Conservation (phyloP, 2,113 vertebrate genomes). For the Osmerus mordax region DNA sequence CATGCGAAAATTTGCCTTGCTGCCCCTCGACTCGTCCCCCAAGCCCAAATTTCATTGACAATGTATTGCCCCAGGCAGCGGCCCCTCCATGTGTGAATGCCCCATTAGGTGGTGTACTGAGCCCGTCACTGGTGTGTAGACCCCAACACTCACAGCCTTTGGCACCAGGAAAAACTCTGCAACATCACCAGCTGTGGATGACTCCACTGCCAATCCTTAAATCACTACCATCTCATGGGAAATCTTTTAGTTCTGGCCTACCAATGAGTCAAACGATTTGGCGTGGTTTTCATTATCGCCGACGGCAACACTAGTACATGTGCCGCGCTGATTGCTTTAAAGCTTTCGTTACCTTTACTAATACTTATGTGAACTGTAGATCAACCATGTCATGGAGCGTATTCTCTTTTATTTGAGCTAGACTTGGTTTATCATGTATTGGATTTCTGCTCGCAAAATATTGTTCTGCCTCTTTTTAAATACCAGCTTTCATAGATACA, state of each 20-base stretch:
- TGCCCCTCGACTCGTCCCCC: no score
- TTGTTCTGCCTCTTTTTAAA: constrained; percentile 11
- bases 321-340: constrained; percentile 44
- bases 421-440: constrained; percentile 41
- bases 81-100: no score
- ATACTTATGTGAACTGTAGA: constrained; percentile 42
- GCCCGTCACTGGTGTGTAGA: constrained; percentile 35
- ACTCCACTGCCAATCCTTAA: constrained; percentile 8
- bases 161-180: constrained; percentile 41
- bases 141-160: constrained; percentile 24
- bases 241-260: constrained; percentile 18
- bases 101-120: neutral
- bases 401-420: constrained; percentile 51
- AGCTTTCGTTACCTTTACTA: constrained; percentile 59
- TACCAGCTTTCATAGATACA: constrained; percentile 47
- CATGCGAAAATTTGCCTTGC: no score
- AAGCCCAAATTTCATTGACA: no score
- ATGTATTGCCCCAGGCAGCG: no score
- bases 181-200: constrained; percentile 55
- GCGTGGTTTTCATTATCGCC: constrained; percentile 21
- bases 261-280: neutral
- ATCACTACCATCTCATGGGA: neutral
- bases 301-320: constrained; percentile 34
- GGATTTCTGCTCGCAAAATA: constrained; percentile 36
- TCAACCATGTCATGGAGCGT: constrained; percentile 38